phyloP scores from a whole-genome alignment of 2,113 vertebrate genomes.

The Oryzias curvinotus region DNA sequence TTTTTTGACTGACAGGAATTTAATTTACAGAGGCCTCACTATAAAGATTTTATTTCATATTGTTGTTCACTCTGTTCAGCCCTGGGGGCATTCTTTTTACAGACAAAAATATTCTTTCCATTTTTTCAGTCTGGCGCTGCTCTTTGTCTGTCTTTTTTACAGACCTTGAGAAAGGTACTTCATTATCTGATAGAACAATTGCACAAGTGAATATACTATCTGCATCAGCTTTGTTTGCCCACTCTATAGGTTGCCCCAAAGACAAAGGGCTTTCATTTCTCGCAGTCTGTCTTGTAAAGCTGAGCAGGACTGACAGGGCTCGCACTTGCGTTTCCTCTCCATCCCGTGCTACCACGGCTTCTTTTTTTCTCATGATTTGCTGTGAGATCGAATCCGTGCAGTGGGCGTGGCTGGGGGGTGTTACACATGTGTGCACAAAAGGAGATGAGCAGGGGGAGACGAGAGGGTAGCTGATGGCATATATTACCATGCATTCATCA shows the following conservation, averaged over 20 bases:
- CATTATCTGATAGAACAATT: conserved; percentile 48
- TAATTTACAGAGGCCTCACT: conserved; percentile 6
- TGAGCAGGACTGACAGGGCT: conserved; percentile 61
- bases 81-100: background rate
- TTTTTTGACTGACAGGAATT: conserved; percentile 14
- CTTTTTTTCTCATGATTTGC: conserved; percentile 34
- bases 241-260: conserved; percentile 48
- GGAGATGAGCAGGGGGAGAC: conserved; percentile 4
- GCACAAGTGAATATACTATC: conserved; percentile 11
- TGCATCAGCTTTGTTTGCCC: conserved; percentile 53
- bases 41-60: conserved; percentile 18
- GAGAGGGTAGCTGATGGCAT: conserved; percentile 45
- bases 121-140: conserved; percentile 44
- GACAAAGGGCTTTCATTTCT: conserved; percentile 71
- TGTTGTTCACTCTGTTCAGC: conserved; percentile 11
- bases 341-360: conserved; percentile 25
- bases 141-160: conserved; percentile 36
- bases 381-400: conserved; percentile 16
- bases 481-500: conserved; percentile 74
- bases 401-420: conserved; percentile 37
- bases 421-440: conserved; percentile 48
- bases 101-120: conserved; percentile 12
- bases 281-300: conserved; percentile 53
- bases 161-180: conserved; percentile 21
- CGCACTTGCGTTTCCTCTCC: conserved; percentile 44